Evolutionary conservation across 1,140 invertebrate genomes (phyloP).

Genomic region (Drosophila mojavensis): DNA sequence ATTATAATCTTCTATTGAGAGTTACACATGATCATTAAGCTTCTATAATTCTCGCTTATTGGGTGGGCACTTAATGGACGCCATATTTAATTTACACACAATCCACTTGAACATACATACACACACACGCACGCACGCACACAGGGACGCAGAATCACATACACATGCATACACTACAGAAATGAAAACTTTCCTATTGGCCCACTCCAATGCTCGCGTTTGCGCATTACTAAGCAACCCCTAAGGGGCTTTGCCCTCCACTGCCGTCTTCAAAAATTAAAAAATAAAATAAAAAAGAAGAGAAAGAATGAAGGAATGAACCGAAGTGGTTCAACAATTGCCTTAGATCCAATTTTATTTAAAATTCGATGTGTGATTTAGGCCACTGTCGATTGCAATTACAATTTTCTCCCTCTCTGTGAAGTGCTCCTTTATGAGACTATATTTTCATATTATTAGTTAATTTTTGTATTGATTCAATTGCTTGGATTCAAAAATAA

Average conservation of each 20-base stretch:
- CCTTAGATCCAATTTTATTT: background rate
- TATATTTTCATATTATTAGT: too few relatives aligned
- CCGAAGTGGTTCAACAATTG: background rate
- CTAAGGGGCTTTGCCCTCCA: constrained; percentile 29
- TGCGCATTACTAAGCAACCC: constrained; percentile 61
- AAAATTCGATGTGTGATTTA: background rate
- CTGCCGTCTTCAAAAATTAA: background rate
- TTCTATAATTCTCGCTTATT: background rate
- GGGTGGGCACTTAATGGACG: constrained; percentile 51
- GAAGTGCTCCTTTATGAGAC: too few relatives aligned
- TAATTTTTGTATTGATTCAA: too few relatives aligned
- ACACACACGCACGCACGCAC: constrained; percentile 24
- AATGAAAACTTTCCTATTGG: constrained; percentile 65
- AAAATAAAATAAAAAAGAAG: constrained; percentile 26
- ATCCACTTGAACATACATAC: constrained; percentile 41
- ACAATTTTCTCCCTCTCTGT: background rate
- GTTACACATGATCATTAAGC: constrained; percentile 29
- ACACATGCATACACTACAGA: constrained; percentile 34
- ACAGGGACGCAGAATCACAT: background rate
- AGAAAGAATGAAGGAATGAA: background rate
- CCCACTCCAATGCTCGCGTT: constrained; percentile 53
- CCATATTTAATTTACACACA: constrained; percentile 73
- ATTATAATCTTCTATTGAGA: constrained; percentile 14
- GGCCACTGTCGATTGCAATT: background rate
- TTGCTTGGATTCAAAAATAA: background rate